These are phyloP conservation scores for Apamea monoglypha DNA, from an alignment of 2,888 invertebrate genomes.

Conservation along the genomic window DNA sequence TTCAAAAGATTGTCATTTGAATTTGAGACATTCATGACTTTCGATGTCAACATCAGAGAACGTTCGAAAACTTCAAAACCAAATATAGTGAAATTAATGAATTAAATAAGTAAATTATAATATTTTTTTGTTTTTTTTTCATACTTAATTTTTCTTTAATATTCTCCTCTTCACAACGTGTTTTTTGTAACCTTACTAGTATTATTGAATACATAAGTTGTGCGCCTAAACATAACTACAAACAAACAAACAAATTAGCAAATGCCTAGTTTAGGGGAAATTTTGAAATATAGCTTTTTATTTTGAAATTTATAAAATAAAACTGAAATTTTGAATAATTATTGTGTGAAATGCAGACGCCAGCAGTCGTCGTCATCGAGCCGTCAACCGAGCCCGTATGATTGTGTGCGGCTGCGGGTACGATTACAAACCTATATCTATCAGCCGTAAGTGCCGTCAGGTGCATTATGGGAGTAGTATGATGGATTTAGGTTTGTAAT, in stretches of 20 bases:
- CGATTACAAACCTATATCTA: background rate
- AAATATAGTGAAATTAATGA: background rate
- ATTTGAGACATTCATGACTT: background rate
- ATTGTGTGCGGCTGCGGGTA: background rate
- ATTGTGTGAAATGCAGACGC: too few relatives aligned
- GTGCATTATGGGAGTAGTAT: background rate
- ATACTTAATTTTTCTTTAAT: background rate
- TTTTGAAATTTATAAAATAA: too few relatives aligned
- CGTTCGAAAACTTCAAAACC: background rate
- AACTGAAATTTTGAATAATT: too few relatives aligned
- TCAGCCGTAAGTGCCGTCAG: background rate
- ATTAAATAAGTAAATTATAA: background rate
- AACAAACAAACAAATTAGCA: too few relatives aligned
- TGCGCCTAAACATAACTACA: background rate
- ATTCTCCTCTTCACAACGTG: background rate
- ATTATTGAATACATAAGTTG: too few relatives aligned
- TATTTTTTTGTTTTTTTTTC: background rate
- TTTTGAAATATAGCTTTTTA: too few relatives aligned
- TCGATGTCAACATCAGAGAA: conserved; percentile 1
- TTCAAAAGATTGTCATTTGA: conserved; percentile 8
- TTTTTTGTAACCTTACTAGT: background rate
- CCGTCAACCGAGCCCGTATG: too few relatives aligned
- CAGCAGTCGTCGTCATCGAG: too few relatives aligned
- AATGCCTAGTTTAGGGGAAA: too few relatives aligned
- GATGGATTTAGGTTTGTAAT: too few relatives aligned